These are phyloP conservation scores for Tigriopus californicus DNA, from an alignment of 2,888 invertebrate species.

Conservation along the genomic window DNA sequence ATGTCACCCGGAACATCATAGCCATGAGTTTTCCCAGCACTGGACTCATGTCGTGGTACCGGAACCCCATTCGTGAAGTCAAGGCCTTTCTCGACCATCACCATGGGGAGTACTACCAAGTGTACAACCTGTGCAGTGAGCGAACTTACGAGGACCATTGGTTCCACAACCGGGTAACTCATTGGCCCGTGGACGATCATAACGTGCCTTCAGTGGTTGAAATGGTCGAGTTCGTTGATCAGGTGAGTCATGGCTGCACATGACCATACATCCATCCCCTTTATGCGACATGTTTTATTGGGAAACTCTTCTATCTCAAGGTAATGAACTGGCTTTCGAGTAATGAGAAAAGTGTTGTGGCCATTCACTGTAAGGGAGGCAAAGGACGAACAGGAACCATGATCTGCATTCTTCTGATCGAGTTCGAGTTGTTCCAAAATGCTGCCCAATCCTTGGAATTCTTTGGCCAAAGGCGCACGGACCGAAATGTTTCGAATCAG, in stretches of 20 bases:
- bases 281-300: too few species aligned
- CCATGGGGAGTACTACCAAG: conserved; percentile 30
- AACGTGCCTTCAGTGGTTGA: conserved; percentile 30
- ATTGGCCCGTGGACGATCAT: conserved; percentile 32
- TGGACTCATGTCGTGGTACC: conserved; percentile 31
- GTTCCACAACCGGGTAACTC: conserved; percentile 27
- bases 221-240: too few species aligned
- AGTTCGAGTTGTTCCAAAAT: conserved; percentile 29
- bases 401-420: conserved; percentile 32
- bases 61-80: conserved; percentile 33
- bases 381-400: conserved; percentile 35
- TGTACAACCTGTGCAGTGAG: conserved; percentile 34
- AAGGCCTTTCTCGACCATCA: conserved; percentile 31
- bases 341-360: conserved; percentile 29
- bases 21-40: conserved; percentile 34
- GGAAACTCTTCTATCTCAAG: too few species aligned
- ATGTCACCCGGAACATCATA: conserved; percentile 32
- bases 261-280: too few species aligned
- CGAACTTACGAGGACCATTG: conserved; percentile 29
- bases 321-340: conserved; percentile 28
- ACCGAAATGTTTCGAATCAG: conserved; percentile 28
- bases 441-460: conserved; percentile 31
- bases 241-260: too few species aligned
- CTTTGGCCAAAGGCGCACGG: conserved; percentile 32
- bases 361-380: conserved; percentile 35